These are phyloP conservation scores for Brachionus angularis DNA, from an alignment of 1,140 invertebrate genomes.

Conservation along the genomic window DNA sequence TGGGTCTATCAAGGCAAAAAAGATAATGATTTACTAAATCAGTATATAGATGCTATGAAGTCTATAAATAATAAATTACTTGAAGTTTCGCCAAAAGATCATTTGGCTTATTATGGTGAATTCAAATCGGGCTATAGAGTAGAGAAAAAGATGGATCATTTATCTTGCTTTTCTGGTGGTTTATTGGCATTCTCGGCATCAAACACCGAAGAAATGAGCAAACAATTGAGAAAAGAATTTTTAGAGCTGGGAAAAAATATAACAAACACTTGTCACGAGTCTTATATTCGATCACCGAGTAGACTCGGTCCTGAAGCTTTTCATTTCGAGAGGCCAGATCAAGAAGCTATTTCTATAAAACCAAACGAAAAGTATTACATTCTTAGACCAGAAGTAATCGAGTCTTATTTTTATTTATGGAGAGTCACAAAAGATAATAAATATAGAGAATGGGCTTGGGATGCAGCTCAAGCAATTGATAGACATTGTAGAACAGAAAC, in stretches of 20 bases:
- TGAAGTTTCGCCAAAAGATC: constrained; percentile 71
- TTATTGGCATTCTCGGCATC: constrained; percentile 77
- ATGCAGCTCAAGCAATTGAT: constrained; percentile 78
- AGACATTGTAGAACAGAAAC: constrained; percentile 83
- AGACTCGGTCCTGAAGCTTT: constrained; percentile 77
- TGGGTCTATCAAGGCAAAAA: constrained; percentile 81
- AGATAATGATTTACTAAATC: constrained; percentile 77
- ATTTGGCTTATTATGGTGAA: constrained; percentile 85
- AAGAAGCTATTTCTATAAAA: constrained; percentile 79
- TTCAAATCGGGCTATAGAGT: constrained; percentile 83
- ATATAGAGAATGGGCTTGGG: constrained; percentile 97
- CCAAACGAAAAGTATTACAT: constrained; percentile 87
- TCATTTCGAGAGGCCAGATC: constrained; percentile 61
- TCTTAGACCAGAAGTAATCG: constrained; percentile 89
- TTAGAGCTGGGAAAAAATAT: constrained; percentile 82
- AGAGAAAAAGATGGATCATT: constrained; percentile 97
- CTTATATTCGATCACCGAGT: constrained; percentile 72
- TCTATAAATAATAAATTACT: no score
- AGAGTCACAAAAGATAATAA: constrained; percentile 88
- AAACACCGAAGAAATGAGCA: constrained; percentile 65
- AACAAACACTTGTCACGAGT: constrained; percentile 96
- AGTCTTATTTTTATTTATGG: constrained; percentile 95
- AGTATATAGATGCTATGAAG: constrained; percentile 75
- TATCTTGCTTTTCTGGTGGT: constrained; percentile 92
- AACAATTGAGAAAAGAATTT: constrained; percentile 68